A percentile compares a stretch with the other conserved stretches of the same genome.
These are phyloP conservation scores for Copsychus sechellarum DNA, from an alignment of 2,113 vertebrate species.

Conservation along the genomic window DNA sequence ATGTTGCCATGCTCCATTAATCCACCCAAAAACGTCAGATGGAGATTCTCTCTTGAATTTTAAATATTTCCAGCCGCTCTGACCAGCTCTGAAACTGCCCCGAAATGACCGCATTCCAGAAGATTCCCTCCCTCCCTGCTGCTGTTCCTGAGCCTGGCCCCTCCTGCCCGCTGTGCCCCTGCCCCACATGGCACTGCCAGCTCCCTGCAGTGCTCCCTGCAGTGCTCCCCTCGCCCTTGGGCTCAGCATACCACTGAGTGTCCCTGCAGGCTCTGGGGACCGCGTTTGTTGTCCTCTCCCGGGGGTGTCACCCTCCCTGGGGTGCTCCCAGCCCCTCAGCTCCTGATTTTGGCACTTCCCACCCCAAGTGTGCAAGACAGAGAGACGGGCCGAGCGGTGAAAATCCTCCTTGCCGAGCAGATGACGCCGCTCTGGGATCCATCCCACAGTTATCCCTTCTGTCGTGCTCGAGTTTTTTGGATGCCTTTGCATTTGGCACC, in stretches of 20 bases:
- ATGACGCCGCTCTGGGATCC: neutral
- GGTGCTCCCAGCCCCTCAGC: accelerated
- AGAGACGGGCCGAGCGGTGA: neutral
- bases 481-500: conserved; percentile 32
- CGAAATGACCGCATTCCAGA: neutral
- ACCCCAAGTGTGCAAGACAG: neutral
- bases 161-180: neutral
- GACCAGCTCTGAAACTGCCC: neutral
- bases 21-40: conserved; percentile 30
- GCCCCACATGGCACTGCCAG: neutral
- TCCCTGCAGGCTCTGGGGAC: neutral
- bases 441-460: conserved; percentile 33
- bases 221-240: accelerated
- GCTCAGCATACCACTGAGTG: accelerated
- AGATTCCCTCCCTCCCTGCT: neutral
- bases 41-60: conserved; percentile 18
- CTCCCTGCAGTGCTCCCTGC: neutral
- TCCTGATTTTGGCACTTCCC: neutral
- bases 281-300: accelerated
- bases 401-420: neutral
- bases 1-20: conserved; percentile 36
- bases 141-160: neutral
- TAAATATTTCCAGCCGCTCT: neutral
- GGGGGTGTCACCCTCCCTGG: accelerated
- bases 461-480: conserved; percentile 44